These are phyloP conservation scores for Pristionchus exspectatus DNA, from an alignment of 2,888 invertebrate species.

Conservation along the genomic window DNA sequence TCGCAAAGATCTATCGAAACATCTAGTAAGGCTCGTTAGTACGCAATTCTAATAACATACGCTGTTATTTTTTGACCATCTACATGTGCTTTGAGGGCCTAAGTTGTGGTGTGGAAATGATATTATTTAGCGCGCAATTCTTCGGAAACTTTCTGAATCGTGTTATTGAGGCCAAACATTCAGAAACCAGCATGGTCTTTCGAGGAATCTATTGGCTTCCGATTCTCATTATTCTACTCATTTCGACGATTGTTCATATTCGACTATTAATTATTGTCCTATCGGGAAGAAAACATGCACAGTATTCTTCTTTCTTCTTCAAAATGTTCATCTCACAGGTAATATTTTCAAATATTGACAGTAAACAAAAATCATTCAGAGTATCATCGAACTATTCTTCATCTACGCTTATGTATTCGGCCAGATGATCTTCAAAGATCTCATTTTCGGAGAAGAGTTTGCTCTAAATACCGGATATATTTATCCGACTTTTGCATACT, in stretches of 20 bases:
- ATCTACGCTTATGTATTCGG: neutral
- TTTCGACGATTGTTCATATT: neutral
- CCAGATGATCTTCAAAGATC: neutral
- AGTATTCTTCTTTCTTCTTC: neutral
- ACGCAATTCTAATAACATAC: too few species aligned
- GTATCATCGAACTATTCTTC: slow-evolving; percentile 3
- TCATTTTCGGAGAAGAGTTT: slow-evolving; percentile 8
- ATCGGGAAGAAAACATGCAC: neutral
- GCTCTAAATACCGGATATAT: neutral
- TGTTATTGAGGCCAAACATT: neutral
- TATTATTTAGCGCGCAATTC: neutral
- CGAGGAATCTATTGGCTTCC: neutral
- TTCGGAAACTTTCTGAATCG: neutral
- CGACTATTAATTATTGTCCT: neutral
- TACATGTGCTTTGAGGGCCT: neutral
- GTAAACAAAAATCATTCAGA: neutral
- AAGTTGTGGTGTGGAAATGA: neutral
- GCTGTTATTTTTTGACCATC: neutral
- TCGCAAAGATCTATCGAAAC: neutral
- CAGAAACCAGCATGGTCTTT: neutral
- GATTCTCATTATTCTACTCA: neutral
- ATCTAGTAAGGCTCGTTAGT: neutral
- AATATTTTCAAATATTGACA: neutral
- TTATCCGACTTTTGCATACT: neutral
- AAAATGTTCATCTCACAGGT: slow-evolving; percentile 13